These are phyloP conservation scores for Macroramphosus scolopax DNA, from an alignment of 2,797 vertebrate species.

Conservation along the genomic window DNA sequence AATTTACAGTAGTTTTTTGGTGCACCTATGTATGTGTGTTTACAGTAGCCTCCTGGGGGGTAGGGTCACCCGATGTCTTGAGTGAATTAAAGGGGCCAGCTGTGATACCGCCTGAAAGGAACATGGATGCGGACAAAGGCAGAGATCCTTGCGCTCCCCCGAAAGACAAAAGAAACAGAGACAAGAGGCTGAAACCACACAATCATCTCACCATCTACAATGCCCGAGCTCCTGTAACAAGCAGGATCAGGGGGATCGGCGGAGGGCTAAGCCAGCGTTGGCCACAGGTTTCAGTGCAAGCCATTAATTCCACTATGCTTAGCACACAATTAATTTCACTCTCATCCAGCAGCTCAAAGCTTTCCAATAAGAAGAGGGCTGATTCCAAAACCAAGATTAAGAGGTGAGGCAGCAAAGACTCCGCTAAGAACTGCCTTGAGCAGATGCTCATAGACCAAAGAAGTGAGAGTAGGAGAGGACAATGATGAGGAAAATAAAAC, in stretches of 20 bases:
- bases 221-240: constrained; percentile 78
- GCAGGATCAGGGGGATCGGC: constrained; percentile 78
- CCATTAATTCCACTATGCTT: constrained; percentile 82
- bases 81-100: constrained; percentile 87
- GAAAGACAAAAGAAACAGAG: constrained; percentile 79
- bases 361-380: constrained; percentile 56
- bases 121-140: constrained; percentile 80
- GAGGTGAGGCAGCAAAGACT: constrained; percentile 61
- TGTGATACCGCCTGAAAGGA: constrained; percentile 91
- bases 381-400: constrained; percentile 71
- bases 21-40: constrained; percentile 51
- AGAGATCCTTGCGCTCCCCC: constrained; percentile 65
- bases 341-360: constrained; percentile 65
- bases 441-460: constrained; percentile 68
- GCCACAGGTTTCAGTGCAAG: constrained; percentile 75
- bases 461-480: constrained; percentile 38
- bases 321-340: constrained; percentile 79
- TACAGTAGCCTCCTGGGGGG: constrained; percentile 77
- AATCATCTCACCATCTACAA: constrained; percentile 80
- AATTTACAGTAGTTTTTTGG: too few species aligned
- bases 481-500: constrained; percentile 50
- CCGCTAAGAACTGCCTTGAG: constrained; percentile 50
- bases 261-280: constrained; percentile 69
- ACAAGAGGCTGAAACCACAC: constrained; percentile 78
- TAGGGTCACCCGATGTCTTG: constrained; percentile 69